These are phyloP conservation scores for Aplysina aerophoba DNA, from an alignment of 37 sponge, comb jelly and placozoan species.

Conservation along the genomic window DNA sequence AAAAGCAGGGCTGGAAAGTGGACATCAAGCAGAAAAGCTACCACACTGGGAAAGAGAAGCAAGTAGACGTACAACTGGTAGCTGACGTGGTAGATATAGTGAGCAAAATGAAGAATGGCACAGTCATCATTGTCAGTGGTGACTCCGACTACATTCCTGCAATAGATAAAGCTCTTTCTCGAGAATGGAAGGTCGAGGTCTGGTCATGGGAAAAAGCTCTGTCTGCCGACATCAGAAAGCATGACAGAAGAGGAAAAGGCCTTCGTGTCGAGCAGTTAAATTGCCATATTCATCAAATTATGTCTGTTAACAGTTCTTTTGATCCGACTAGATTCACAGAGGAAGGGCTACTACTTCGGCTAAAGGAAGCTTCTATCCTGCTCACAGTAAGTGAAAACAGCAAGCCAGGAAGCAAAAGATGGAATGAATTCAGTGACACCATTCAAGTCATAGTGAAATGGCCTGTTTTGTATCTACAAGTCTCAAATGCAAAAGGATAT, in stretches of 20 bases:
- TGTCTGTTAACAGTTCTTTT: not conserved
- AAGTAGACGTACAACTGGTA: conserved; percentile 39
- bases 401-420: not conserved
- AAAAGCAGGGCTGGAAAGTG: conserved; percentile 37
- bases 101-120: conserved; percentile 6
- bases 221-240: conserved; percentile 8
- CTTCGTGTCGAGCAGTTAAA: not conserved
- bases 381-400: not conserved
- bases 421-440: not conserved
- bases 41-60: conserved; percentile 41
- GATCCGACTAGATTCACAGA: not conserved
- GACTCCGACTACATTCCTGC: conserved; percentile 40
- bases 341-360: not conserved
- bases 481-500: not conserved
- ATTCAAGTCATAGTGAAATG: not conserved
- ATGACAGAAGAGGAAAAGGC: not conserved
- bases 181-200: conserved; percentile 43
- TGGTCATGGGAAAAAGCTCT: conserved; percentile 44
- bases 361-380: not conserved
- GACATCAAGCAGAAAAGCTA: conserved; percentile 4
- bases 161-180: conserved; percentile 23
- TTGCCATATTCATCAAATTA: not conserved
- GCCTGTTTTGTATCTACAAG: not conserved
- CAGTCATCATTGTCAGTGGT: conserved; percentile 42
- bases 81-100: conserved; percentile 12